Conservation (phyloP, 2,113 vertebrate species). For the Istiophorus platypterus region DNA sequence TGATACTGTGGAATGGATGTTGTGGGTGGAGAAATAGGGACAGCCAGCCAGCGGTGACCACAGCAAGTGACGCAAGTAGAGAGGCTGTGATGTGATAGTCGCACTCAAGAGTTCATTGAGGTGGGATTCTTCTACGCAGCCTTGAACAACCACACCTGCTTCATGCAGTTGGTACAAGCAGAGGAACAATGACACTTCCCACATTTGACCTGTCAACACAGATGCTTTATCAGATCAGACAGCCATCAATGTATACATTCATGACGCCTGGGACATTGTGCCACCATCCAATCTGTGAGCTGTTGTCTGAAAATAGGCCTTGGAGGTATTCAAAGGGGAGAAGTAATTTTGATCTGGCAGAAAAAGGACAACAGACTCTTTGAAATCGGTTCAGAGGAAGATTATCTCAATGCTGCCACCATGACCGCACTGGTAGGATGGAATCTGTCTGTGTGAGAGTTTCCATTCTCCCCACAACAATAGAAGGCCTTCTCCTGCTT, state of each 20-base stretch:
- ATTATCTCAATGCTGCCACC: slow-evolving; percentile 66
- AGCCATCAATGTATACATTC: slow-evolving; percentile 45
- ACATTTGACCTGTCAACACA: slow-evolving; percentile 35
- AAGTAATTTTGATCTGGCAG: slow-evolving; percentile 43
- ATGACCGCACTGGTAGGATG: slow-evolving; percentile 64
- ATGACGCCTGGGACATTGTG: slow-evolving; percentile 11
- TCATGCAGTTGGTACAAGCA: background rate
- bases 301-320: slow-evolving; percentile 46
- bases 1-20: slow-evolving; percentile 73
- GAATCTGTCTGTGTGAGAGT: slow-evolving; percentile 72
- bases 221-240: slow-evolving; percentile 46
- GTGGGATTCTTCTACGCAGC: slow-evolving; percentile 30
- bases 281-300: slow-evolving; percentile 37
- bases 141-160: slow-evolving; percentile 23
- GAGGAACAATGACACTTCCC: slow-evolving; percentile 23
- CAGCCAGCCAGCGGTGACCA: slow-evolving; percentile 52
- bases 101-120: slow-evolving; percentile 52
- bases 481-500: slow-evolving; percentile 72
- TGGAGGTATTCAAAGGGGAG: slow-evolving; percentile 50
- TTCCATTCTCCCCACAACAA: slow-evolving; percentile 74
- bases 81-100: slow-evolving; percentile 53
- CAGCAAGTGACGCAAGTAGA: slow-evolving; percentile 75
- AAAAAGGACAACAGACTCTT: slow-evolving; percentile 67
- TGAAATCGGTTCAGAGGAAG: slow-evolving; percentile 61
- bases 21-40: slow-evolving; percentile 63